These are phyloP conservation scores for Chrysolina haemoptera DNA, from an alignment of 2,888 invertebrate species.

Conservation along the genomic window DNA sequence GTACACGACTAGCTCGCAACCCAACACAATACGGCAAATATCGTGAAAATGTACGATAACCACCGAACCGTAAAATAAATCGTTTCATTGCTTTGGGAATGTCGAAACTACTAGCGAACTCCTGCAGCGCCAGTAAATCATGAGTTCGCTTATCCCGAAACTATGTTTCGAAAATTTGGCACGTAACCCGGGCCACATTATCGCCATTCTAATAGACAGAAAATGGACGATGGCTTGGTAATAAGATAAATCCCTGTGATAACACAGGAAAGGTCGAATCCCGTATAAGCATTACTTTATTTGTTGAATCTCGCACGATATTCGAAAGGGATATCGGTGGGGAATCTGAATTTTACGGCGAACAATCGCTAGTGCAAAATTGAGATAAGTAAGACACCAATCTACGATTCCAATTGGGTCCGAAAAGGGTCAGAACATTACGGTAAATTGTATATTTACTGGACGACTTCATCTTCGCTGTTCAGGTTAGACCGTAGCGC, in stretches of 20 bases:
- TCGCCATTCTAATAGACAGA: slow-evolving; percentile 29
- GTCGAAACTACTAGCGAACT: slow-evolving; percentile 26
- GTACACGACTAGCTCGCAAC: slow-evolving; percentile 4
- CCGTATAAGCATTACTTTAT: slow-evolving; percentile 27
- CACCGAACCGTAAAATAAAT: slow-evolving; percentile 24
- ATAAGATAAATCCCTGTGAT: slow-evolving; percentile 28
- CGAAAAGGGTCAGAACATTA: slow-evolving; percentile 61
- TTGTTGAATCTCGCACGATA: slow-evolving; percentile 29
- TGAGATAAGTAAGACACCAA: slow-evolving; percentile 65
- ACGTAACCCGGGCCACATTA: slow-evolving; percentile 27
- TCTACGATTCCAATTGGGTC: slow-evolving; percentile 63
- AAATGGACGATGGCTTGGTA: slow-evolving; percentile 30
- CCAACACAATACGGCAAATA: slow-evolving; percentile 16
- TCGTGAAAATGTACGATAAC: slow-evolving; percentile 27
- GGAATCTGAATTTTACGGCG: slow-evolving; percentile 25
- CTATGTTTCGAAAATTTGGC: slow-evolving; percentile 32
- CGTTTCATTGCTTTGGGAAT: slow-evolving; percentile 31
- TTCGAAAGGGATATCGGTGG: slow-evolving; percentile 28
- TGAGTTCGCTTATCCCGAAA: slow-evolving; percentile 25
- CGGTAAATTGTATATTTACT: slow-evolving; percentile 65
- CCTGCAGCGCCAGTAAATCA: slow-evolving; percentile 27
- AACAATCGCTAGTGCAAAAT: slow-evolving; percentile 28
- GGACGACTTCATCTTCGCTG: slow-evolving; percentile 23
- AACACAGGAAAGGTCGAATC: slow-evolving; percentile 28
- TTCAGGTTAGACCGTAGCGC: neutral